Conservation (phyloP, 2,888 invertebrate genomes). For the Amphipoea lucens region DNA sequence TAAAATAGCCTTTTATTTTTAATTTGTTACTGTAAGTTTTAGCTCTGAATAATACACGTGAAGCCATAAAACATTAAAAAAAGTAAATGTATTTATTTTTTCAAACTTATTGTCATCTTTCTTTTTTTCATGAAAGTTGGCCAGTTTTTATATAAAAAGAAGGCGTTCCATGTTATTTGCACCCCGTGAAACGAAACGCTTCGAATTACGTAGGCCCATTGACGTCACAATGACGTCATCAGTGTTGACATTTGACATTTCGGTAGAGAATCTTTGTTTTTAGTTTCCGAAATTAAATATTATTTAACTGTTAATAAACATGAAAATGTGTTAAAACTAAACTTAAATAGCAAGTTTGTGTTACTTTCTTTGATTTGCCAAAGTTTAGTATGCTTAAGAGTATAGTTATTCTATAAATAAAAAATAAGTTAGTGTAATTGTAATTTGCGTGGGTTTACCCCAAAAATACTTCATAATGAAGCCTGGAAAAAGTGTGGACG, state of each 20-base stretch:
- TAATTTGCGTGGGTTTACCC: conserved; percentile 67
- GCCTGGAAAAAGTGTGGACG: conserved; percentile 83
- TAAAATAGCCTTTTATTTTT: no score
- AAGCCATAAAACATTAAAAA: not conserved
- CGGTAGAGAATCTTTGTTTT: conserved; percentile 68
- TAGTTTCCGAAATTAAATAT: conserved; percentile 56
- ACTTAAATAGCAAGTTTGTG: conserved; percentile 28
- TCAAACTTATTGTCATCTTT: not conserved
- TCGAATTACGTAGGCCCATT: conserved; percentile 61
- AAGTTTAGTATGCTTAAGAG: conserved; percentile 21
- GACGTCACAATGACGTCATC: conserved; percentile 87
- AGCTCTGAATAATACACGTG: not conserved
- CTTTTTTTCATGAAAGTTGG: not conserved
- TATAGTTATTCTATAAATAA: conserved; percentile 31
- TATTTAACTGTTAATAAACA: conserved; percentile 47
- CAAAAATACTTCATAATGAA: conserved; percentile 76
- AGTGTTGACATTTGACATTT: conserved; percentile 78
- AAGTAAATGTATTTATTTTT: not conserved
- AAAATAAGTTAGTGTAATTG: conserved; percentile 37
- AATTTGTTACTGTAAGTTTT: not conserved
- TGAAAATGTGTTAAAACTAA: conserved; percentile 46
- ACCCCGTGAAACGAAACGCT: conserved; percentile 65
- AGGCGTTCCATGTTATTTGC: not conserved
- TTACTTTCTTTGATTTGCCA: conserved; percentile 49
- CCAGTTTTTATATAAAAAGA: not conserved